phyloP scores from a whole-genome alignment of 1,140 invertebrate genomes.

The Lepidostoma basale region DNA sequence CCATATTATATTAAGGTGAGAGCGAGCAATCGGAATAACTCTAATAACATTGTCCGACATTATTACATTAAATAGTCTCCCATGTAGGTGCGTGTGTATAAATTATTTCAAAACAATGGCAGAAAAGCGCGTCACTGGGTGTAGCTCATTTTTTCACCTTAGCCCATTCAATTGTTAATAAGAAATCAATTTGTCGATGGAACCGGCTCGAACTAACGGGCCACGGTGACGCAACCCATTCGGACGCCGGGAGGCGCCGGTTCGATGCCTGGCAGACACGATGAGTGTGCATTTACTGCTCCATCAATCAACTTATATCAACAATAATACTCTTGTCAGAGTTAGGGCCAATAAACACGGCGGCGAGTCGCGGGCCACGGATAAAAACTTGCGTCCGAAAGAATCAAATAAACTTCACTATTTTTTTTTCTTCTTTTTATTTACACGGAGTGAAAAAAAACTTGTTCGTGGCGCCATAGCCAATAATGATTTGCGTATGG shows the following conservation, averaged over 20 bases:
- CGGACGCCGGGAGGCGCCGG: conserved; percentile 16
- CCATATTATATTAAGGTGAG: too few relatives aligned
- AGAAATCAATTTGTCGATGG: conserved; percentile 17
- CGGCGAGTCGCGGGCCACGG: not conserved
- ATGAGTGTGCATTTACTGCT: conserved; percentile 21
- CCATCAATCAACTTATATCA: conserved; percentile 25
- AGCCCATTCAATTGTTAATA: not conserved
- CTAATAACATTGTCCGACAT: too few relatives aligned
- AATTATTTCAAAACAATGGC: too few relatives aligned
- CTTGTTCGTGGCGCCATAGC: not conserved
- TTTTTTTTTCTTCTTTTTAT: too few relatives aligned
- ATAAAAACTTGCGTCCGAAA: not conserved
- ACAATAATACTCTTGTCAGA: conserved; percentile 7
- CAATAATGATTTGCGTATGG: not conserved
- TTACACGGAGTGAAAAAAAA: too few relatives aligned
- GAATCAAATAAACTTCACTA: too few relatives aligned
- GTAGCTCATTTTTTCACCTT: too few relatives aligned
- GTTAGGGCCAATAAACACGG: not conserved
- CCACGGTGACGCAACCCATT: not conserved
- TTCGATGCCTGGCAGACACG: conserved; percentile 12
- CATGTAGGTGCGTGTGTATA: too few relatives aligned
- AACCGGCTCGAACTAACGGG: not conserved
- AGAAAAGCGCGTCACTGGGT: too few relatives aligned
- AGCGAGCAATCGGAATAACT: too few relatives aligned
- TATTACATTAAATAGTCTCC: too few relatives aligned